Percentiles rank a stretch among this genome's conserved stretches.
Conservation (phyloP, 2,113 vertebrate genomes). For the Nycticorax nycticorax region DNA sequence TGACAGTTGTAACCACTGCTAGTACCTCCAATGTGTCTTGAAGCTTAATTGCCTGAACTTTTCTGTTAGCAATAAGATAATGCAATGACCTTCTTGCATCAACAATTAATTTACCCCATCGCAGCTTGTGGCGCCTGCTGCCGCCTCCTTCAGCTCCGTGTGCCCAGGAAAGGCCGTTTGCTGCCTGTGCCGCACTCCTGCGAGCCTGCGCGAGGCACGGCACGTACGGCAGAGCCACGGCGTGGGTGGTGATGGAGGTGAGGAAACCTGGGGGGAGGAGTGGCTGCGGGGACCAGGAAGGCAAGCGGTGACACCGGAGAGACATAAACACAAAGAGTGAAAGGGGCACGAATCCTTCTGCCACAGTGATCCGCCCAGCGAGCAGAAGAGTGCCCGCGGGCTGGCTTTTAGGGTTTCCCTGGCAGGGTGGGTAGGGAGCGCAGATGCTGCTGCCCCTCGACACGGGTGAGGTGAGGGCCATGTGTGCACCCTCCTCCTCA, state of each 20-base stretch:
- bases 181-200: background rate
- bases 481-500: background rate
- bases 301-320: background rate
- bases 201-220: accelerated
- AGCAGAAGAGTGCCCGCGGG: accelerated
- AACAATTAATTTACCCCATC: background rate
- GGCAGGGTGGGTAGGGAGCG: accelerated
- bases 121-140: background rate
- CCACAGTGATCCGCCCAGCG: accelerated
- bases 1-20: background rate
- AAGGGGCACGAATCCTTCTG: background rate
- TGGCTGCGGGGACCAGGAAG: background rate
- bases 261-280: background rate
- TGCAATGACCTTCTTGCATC: background rate
- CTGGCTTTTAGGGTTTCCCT: background rate
- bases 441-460: background rate
- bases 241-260: background rate
- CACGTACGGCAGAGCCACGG: background rate
- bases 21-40: background rate
- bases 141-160: background rate
- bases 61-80: background rate
- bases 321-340: background rate
- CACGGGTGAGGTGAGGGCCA: background rate
- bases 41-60: background rate
- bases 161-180: background rate